Evolutionary conservation across 2,113 vertebrate genomes (phyloP).

Genomic region (Heterotilapia buettikoferi): DNA sequence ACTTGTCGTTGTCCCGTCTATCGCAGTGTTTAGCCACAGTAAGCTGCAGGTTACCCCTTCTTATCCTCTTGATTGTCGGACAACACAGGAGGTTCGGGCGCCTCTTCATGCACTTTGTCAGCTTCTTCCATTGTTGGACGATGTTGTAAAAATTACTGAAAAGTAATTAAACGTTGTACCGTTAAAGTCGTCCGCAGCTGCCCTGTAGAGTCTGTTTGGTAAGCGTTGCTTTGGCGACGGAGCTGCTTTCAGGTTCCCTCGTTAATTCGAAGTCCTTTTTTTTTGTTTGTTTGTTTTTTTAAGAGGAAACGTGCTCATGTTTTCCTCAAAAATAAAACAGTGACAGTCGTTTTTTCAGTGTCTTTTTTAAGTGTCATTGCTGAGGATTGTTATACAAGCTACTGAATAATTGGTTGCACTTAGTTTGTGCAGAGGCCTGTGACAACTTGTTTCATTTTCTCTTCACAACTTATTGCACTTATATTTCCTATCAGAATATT

Average conservation of each 20-base stretch:
- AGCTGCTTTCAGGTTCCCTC: not conserved
- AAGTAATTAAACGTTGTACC: fast-evolving
- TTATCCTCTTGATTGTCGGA: slow-evolving; percentile 24
- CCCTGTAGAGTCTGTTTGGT: not conserved
- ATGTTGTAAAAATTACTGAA: not conserved
- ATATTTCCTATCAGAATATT: not conserved
- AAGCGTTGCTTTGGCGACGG: slow-evolving; percentile 28
- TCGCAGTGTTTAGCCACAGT: not conserved
- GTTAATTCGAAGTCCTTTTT: not conserved
- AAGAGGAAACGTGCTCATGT: not conserved
- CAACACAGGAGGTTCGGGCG: not conserved
- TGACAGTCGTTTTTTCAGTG: not conserved
- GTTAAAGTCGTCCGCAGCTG: not conserved
- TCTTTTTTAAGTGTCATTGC: not conserved
- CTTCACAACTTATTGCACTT: not conserved
- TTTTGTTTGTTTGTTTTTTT: not conserved
- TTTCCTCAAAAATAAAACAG: not conserved
- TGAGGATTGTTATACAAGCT: not conserved
- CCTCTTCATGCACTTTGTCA: not conserved
- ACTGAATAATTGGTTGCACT: not conserved
- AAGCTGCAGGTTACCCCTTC: not conserved
- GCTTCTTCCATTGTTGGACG: slow-evolving; percentile 10
- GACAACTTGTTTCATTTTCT: not conserved
- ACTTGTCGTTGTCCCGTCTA: not conserved
- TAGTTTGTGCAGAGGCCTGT: not conserved